Evolutionary conservation across 2,888 invertebrate species (phyloP).

Genomic region (Sicus ferrugineus): DNA sequence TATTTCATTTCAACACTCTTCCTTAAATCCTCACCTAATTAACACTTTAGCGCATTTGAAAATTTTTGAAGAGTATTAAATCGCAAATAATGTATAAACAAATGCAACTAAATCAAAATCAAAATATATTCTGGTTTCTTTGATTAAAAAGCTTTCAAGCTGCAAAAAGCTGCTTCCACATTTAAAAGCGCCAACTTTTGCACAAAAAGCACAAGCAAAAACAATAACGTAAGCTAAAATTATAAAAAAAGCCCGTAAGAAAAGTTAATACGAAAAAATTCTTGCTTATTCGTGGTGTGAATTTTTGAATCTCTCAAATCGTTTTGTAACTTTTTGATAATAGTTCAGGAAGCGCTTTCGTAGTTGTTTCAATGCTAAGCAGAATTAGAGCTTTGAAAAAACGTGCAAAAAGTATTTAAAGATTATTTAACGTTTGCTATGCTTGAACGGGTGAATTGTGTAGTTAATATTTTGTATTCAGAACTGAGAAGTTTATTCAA

Average conservation of each 20-base stretch:
- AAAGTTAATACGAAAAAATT: constrained; percentile 20
- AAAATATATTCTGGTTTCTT: neutral
- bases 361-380: constrained; percentile 20
- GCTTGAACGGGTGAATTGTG: neutral
- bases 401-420: constrained; percentile 15
- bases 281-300: constrained; percentile 35
- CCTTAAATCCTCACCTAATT: neutral
- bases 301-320: constrained; percentile 26
- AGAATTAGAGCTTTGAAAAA: constrained; percentile 19
- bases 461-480: neutral
- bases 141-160: constrained; percentile 32
- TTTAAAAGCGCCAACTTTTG: constrained; percentile 28
- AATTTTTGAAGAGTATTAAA: constrained; percentile 16
- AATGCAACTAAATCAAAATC: neutral
- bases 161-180: constrained; percentile 35
- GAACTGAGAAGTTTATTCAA: constrained; percentile 1
- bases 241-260: constrained; percentile 21
- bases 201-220: constrained; percentile 30
- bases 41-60: neutral
- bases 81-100: constrained; percentile 2
- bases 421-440: neutral
- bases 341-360: no score
- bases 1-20: neutral
- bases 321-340: neutral
- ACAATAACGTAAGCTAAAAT: constrained; percentile 31